Evolutionary conservation across 1,140 invertebrate genomes (phyloP).

Genomic region (Sarcophaga bullata): DNA sequence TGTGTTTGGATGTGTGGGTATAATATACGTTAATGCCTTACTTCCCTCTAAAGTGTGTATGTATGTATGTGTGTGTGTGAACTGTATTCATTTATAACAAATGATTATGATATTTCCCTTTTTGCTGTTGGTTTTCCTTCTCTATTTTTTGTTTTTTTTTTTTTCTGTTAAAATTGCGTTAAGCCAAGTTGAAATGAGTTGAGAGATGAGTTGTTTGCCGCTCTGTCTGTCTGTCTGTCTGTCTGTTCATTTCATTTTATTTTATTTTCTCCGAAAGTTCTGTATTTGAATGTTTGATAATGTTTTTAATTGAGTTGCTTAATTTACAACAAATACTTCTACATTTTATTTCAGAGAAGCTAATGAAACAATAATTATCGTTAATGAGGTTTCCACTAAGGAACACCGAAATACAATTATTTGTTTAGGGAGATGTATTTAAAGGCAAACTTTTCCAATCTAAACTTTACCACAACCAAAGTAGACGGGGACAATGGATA

Average conservation of each 20-base stretch:
- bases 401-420: too few species aligned
- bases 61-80: not conserved
- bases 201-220: not conserved
- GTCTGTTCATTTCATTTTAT: not conserved
- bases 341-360: not conserved
- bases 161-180: not conserved
- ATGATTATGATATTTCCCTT: not conserved
- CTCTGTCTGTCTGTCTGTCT: not conserved
- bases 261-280: not conserved
- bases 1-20: not conserved
- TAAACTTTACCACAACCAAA: too few species aligned
- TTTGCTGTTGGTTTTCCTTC: not conserved
- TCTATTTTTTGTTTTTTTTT: too few species aligned
- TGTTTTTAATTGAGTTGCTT: not conserved
- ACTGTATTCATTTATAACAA: not conserved
- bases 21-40: not conserved
- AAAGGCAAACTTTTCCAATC: too few species aligned
- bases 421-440: too few species aligned
- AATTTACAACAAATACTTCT: conserved; percentile 13
- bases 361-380: conserved; percentile 4
- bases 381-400: not conserved
- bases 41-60: not conserved
- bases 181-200: not conserved
- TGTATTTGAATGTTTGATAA: not conserved
- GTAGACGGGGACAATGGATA: too few species aligned